Percentiles rank a stretch among this genome's conserved stretches.
Evolutionary conservation across 2,113 vertebrate genomes (phyloP).

Genomic region (Archilochus colubris): DNA sequence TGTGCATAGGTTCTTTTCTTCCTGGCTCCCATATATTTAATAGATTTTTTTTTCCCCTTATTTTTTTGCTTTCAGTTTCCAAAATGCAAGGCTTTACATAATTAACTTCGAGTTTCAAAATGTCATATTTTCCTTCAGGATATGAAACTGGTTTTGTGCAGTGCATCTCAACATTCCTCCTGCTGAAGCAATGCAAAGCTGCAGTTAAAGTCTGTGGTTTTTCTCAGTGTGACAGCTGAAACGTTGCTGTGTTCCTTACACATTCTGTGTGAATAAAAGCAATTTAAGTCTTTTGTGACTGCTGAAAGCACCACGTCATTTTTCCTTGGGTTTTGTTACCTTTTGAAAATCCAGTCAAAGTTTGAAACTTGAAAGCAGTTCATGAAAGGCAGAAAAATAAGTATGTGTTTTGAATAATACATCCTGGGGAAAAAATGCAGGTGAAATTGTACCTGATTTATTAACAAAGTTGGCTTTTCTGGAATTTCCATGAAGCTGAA

Average conservation of each 20-base stretch:
- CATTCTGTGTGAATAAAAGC: not conserved
- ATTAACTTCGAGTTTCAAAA: not conserved
- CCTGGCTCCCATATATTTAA: not conserved
- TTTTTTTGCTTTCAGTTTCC: not conserved
- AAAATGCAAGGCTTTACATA: not conserved
- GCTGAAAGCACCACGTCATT: not conserved
- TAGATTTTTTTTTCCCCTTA: not conserved
- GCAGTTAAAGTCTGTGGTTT: not conserved
- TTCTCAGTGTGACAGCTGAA: not conserved
- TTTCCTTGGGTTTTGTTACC: not conserved
- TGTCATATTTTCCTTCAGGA: not conserved
- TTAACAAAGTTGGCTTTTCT: not conserved
- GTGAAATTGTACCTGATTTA: not conserved
- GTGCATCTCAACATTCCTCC: not conserved
- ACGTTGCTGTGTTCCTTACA: not conserved
- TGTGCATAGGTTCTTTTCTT: not conserved
- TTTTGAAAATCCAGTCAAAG: not conserved
- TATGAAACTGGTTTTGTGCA: not conserved
- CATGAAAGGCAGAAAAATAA: not conserved
- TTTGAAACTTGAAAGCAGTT: not conserved
- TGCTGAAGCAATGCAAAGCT: not conserved
- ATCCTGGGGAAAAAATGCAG: not conserved
- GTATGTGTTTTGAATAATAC: not conserved
- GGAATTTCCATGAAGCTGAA: not conserved
- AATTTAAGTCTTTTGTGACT: not conserved